Base-by-base conservation (phyloP, 2,113 vertebrate genomes). In the Cathartes aura region DNA sequence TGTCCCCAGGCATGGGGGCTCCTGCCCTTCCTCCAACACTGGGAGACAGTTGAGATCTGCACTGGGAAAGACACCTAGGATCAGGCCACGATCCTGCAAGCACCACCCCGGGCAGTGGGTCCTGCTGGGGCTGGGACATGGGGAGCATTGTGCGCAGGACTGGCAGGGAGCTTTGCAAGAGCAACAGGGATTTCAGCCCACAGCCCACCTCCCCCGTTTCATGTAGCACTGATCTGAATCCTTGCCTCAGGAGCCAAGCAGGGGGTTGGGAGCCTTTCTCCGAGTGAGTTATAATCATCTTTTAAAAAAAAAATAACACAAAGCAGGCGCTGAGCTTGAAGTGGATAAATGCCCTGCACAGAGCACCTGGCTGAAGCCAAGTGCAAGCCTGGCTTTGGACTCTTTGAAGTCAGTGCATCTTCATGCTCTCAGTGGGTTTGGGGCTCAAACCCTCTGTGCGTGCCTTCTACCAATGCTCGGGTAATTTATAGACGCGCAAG, bases 41-140 rank as follows among this genome's bases (percentile, higher is more conserved):
- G 20, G 8, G 18, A 78, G 6, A 21, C 2, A 1, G 5, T 62
- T 45, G 27, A 87, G 67, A 63, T 4, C 9, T 55, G 10, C 23
- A 32, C 5, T 56, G 50, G 17, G 34, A 62, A 94, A 84, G 9
- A 26, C 7, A 50, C 1, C 3, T 12, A 30, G 20, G 24, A 66
- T 16, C 21, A 60, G 32, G n/a, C 27, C 19, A 19, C 0, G 1
- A 2, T 45, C 36, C 18, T 45, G 45, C 16, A 59, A 60, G 53
- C 22, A 74, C 24, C 19, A 40, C 32, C 3, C 29, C 4, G 1
- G 29, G 13, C 23, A 38, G 15, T 5, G 20, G 8, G 15, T 91
- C 22, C n/a, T 45, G 17, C 24, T 3, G 1, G 34, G 10, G 6
- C 20, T 59, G 27, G 40, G 16, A 73, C 0, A 0, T n/a, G 4